Conservation (phyloP, 2,113 vertebrate genomes). For the Sigmodon hispidus region DNA sequence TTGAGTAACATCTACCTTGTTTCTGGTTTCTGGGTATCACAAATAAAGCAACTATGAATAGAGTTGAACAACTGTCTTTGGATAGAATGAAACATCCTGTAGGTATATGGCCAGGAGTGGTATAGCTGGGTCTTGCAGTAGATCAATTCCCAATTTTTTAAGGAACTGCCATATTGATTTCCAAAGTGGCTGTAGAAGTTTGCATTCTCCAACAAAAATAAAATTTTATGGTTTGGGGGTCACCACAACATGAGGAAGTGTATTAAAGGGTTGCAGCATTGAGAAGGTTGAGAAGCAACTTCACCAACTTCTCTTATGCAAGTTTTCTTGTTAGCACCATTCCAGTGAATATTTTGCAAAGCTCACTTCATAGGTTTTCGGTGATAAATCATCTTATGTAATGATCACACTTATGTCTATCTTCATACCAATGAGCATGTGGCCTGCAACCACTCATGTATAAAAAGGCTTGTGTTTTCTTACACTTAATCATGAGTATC, state of each 20-base stretch:
- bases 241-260: not conserved
- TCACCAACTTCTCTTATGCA: not conserved
- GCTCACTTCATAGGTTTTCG: conserved; percentile 22
- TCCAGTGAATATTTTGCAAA: conserved; percentile 62
- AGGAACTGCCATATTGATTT: no score
- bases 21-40: no score
- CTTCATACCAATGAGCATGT: not conserved
- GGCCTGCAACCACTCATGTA: not conserved
- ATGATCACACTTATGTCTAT: conserved; percentile 38
- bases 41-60: no score
- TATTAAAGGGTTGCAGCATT: not conserved
- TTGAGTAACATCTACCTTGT: no score
- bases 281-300: not conserved
- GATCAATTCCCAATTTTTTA: no score
- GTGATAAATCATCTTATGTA: conserved; percentile 51
- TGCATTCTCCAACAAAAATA: not conserved
- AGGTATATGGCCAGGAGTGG: no score
- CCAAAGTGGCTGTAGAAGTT: no score
- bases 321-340: conserved; percentile 64
- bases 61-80: no score
- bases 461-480: not conserved
- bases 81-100: no score
- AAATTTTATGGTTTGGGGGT: not conserved
- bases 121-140: no score
- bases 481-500: not conserved